phyloP scores from a whole-genome alignment of 2,888 invertebrate genomes.

The Pachymerium ferrugineum region DNA sequence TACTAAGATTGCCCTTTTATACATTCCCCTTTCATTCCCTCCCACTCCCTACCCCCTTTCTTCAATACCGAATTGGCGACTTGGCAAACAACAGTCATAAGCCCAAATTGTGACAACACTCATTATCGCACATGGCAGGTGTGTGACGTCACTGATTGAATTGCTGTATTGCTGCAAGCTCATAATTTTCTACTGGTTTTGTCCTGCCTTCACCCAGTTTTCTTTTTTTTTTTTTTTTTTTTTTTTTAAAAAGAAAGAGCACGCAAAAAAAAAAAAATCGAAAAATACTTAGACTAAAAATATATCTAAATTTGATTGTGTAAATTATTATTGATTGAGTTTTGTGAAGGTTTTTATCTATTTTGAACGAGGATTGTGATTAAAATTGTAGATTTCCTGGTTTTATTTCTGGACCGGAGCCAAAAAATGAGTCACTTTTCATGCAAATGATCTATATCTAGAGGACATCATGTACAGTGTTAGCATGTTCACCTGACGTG shows the following conservation, averaged over 20 bases:
- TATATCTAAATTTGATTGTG: background rate
- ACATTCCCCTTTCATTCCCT: background rate
- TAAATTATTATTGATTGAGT: background rate
- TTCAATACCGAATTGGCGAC: background rate
- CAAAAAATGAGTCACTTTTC: background rate
- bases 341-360: background rate
- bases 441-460: background rate
- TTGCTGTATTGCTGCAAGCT: too few relatives aligned
- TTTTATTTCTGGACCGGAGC: background rate
- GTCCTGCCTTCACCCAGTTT: too few relatives aligned
- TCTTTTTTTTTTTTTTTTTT: background rate
- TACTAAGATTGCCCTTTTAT: slow-evolving; percentile 21
- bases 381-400: background rate
- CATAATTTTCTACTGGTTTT: too few relatives aligned
- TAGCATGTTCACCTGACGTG: slow-evolving; percentile 14
- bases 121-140: background rate
- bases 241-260: background rate
- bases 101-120: background rate
- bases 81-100: slow-evolving; percentile 11
- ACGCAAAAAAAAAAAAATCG: background rate
- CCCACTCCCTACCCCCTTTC: background rate
- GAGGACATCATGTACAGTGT: background rate
- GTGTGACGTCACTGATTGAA: background rate
- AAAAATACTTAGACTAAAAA: background rate
- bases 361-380: background rate